Evolutionary conservation across 2,888 invertebrate genomes (phyloP).

Genomic region (Acleris literana): DNA sequence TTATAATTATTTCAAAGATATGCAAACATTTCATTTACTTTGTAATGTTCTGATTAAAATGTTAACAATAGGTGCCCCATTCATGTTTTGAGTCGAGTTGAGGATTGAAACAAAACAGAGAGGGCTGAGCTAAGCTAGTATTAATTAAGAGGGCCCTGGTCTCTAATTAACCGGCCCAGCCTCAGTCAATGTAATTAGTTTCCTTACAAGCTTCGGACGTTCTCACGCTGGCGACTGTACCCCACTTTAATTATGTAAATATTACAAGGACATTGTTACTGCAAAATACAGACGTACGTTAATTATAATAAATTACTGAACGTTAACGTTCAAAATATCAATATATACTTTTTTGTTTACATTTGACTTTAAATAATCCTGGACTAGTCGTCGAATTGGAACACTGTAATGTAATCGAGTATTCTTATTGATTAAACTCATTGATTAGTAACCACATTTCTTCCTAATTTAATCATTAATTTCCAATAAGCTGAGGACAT

Average conservation of each 20-base stretch:
- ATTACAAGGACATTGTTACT: conserved; percentile 40
- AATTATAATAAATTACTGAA: no score
- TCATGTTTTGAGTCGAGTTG: conserved; percentile 73
- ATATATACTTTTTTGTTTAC: no score
- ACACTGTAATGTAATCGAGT: no score
- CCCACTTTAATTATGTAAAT: conserved; percentile 70
- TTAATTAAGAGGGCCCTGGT: conserved; percentile 82
- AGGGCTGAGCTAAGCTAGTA: conserved; percentile 76
- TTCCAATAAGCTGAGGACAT: no score
- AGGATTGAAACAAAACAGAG: conserved; percentile 78
- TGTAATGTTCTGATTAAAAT: conserved; percentile 41
- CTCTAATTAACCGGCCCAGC: conserved; percentile 82
- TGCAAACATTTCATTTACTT: conserved; percentile 34
- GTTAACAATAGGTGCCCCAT: conserved; percentile 58
- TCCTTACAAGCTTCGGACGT: conserved; percentile 68
- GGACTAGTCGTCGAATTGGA: no score
- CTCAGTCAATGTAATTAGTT: conserved; percentile 81
- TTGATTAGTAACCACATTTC: no score
- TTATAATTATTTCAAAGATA: conserved; percentile 21
- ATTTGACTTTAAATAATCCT: no score
- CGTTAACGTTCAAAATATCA: no score
- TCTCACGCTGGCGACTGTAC: conserved; percentile 75
- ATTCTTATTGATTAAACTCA: no score
- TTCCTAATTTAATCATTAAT: no score
- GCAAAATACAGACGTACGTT: conserved; percentile 1